Percentiles rank a stretch among this genome's conserved stretches.
Conservation (phyloP, 2,113 vertebrate species). For the Phaetusa simplex region DNA sequence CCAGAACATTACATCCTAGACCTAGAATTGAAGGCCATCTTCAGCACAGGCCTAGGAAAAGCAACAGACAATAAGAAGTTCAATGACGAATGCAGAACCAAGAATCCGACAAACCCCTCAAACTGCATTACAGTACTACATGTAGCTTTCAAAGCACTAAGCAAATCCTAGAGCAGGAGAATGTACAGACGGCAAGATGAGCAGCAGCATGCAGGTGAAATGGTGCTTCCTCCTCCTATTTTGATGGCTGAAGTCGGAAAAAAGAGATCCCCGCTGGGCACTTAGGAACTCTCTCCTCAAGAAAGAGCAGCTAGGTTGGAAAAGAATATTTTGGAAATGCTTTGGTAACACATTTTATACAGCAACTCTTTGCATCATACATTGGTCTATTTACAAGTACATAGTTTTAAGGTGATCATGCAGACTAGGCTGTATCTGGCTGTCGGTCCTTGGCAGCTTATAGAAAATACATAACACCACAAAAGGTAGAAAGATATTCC, state of each 20-base stretch:
- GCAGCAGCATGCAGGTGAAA: neutral
- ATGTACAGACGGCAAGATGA: neutral
- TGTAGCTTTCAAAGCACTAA: neutral
- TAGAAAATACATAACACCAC: neutral
- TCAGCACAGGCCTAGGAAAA: neutral
- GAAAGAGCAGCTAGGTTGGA: neutral
- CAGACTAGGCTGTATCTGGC: neutral
- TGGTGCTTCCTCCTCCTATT: slow-evolving; percentile 1
- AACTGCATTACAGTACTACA: neutral
- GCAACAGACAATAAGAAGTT: neutral
- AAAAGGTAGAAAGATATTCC: neutral
- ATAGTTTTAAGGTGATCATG: neutral
- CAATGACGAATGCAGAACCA: neutral
- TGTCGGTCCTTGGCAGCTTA: neutral
- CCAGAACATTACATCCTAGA: neutral
- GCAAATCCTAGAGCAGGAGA: neutral
- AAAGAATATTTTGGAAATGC: neutral
- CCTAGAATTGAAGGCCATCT: neutral
- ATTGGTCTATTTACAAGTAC: neutral
- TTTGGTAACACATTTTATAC: neutral
- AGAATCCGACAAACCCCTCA: neutral
- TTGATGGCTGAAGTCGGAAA: neutral
- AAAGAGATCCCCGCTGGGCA: neutral
- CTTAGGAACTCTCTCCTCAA: neutral
- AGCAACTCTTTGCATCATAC: neutral